Percentiles rank a stretch among this genome's conserved stretches.
These are phyloP conservation scores for Capreolus pygargus DNA, from an alignment of 2,113 vertebrate species.

Conservation along the genomic window DNA sequence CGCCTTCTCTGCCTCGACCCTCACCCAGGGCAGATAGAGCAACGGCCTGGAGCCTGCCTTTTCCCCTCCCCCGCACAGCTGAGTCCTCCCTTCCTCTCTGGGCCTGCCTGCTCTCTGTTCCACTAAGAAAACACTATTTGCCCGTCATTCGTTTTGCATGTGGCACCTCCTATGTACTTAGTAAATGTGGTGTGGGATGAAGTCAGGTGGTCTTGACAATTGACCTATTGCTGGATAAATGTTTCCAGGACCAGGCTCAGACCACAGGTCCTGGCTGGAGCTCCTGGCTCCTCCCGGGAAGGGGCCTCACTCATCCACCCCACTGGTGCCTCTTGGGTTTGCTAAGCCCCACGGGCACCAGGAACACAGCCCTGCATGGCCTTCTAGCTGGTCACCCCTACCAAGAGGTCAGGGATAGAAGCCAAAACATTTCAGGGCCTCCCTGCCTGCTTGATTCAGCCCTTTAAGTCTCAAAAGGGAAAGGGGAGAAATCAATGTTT, in stretches of 20 bases:
- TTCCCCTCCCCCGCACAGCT: accelerated
- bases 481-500: background rate
- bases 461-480: background rate
- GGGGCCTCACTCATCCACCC: accelerated
- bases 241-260: background rate
- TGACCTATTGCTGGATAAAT: no score
- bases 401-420: background rate
- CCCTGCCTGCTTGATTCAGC: background rate
- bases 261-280: accelerated
- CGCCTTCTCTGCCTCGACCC: background rate
- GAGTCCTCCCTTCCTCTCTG: background rate
- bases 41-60: accelerated
- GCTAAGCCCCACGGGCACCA: background rate
- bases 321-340: background rate
- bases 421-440: background rate
- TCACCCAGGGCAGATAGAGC: background rate
- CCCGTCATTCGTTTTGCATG: accelerated
- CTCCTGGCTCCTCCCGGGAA: background rate
- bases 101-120: background rate
- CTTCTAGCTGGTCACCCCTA: background rate
- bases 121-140: background rate
- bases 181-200: accelerated
- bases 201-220: background rate
- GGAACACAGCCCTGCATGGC: background rate
- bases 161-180: background rate